Conservation (phyloP, 2,113 vertebrate genomes). For the Gadus macrocephalus region DNA sequence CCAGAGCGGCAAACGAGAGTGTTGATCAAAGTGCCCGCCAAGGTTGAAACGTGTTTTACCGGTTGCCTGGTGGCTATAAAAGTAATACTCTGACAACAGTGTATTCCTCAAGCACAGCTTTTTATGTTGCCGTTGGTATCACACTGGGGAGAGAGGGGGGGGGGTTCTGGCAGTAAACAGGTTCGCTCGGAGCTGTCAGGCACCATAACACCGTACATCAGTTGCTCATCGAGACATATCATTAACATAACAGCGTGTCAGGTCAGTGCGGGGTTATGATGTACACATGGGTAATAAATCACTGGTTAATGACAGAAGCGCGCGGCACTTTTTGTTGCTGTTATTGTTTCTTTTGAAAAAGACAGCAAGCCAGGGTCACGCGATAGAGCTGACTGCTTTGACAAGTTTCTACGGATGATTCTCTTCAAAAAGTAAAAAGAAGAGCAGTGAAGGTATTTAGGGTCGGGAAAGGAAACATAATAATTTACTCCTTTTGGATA, state of each 20-base stretch:
- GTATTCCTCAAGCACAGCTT: slow-evolving; percentile 31
- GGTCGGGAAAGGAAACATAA: too few species aligned
- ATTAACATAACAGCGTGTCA: slow-evolving; percentile 28
- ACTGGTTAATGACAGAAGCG: slow-evolving; percentile 19
- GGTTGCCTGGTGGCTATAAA: slow-evolving; percentile 56
- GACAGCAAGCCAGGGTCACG: too few species aligned
- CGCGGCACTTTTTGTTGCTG: too few species aligned
- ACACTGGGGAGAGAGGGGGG: slow-evolving; percentile 19
- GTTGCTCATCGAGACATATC: slow-evolving; percentile 10
- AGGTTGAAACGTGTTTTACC: slow-evolving; percentile 55
- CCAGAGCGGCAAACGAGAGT: slow-evolving; percentile 36
- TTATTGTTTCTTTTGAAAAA: too few species aligned
- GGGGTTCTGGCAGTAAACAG: slow-evolving; percentile 31
- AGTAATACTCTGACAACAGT: slow-evolving; percentile 57
- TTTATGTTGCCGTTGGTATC: slow-evolving; percentile 32
- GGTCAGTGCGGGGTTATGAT: background rate
- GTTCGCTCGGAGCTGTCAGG: slow-evolving; percentile 21
- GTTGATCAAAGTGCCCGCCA: slow-evolving; percentile 55
- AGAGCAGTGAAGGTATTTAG: too few species aligned
- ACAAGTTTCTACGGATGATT: too few species aligned
- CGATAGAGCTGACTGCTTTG: too few species aligned
- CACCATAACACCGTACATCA: slow-evolving; percentile 23
- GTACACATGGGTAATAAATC: slow-evolving; percentile 27
- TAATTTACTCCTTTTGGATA: too few species aligned
- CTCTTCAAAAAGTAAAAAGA: too few species aligned